A percentile compares a stretch with the other conserved stretches of the same genome.
These are phyloP conservation scores for Tolmerus cingulatus DNA, from an alignment of 2,888 invertebrate species.

Conservation along the genomic window DNA sequence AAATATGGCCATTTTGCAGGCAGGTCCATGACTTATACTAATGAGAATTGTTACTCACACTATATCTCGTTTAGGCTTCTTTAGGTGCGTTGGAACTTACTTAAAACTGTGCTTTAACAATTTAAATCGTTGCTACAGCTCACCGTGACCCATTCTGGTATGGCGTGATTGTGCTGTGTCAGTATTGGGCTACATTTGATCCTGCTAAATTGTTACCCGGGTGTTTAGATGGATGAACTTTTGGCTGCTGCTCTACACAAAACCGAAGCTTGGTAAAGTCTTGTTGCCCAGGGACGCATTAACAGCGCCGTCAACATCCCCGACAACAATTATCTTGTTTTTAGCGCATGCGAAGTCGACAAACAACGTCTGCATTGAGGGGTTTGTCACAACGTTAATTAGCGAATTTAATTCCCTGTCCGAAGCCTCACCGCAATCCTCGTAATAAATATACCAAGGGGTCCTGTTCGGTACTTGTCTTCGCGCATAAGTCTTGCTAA, in stretches of 20 bases:
- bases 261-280: not conserved
- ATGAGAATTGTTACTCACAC: too few relatives aligned
- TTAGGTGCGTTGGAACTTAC: too few relatives aligned
- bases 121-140: too few relatives aligned
- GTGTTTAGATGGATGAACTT: not conserved
- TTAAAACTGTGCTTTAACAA: too few relatives aligned
- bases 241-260: not conserved
- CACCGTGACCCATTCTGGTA: too few relatives aligned
- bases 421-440: not conserved
- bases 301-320: not conserved
- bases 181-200: too few relatives aligned
- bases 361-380: not conserved
- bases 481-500: conserved; percentile 37
- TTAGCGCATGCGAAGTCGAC: not conserved
- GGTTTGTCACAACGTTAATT: conserved; percentile 32
- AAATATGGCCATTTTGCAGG: too few relatives aligned
- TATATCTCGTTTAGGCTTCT: too few relatives aligned
- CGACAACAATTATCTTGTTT: conserved; percentile 4
- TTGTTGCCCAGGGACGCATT: not conserved
- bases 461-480: conserved; percentile 32
- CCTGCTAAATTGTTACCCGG: too few relatives aligned
- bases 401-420: conserved; percentile 20
- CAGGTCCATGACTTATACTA: too few relatives aligned
- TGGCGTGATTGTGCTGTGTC: too few relatives aligned
- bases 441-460: conserved; percentile 5